Base-by-base conservation (phyloP, 23 tunicate species). In the Trididemnum clinides region DNA sequence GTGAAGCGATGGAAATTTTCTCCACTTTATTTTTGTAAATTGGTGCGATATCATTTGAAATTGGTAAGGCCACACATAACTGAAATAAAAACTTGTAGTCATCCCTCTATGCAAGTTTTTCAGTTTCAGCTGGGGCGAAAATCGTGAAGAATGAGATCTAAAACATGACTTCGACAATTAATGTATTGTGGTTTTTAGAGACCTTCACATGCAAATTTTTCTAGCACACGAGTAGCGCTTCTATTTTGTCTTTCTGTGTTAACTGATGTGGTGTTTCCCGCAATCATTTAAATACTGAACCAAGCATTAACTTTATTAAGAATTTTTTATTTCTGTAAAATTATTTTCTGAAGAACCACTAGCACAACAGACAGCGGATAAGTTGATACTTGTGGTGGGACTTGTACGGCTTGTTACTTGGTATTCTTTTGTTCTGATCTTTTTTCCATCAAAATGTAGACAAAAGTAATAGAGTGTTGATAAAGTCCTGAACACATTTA, bases 281-380 rank as follows among this genome's bases (percentile, higher is more conserved):
- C 25, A 10, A 59, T 59, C 66, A 59, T 59, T 59, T 59, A 3
- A 3, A 59, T 59, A 28, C 66, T 59, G 66, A 28, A 59, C 66
- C 66, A 59, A 59, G 66, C 66, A 19, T 59, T 28, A 59, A 59
- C 20, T 59, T 59, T 28, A 59, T 59, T 28, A n/a, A 59, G 21
- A 59, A n/a, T 59, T 59, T 59, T 59, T n/a, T 59, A 3, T 59
- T 3, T 12, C 25, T 4, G 20, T 59, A n/a, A 59, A 59, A 59
- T 19, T 59, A 28, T 28, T 10, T 59, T 59, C 66, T 59, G 66
- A 59, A 59, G 66, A 59, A 28, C 25, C 66, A 59, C 66, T n/a
- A n/a, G n/a, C 66, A 59, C 66, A 59, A n/a, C 66, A 59, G 66
- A 59, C 66, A 59, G 66, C 66, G 20, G 66, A 59, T 59, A 59